A percentile compares a stretch with the other conserved stretches of the same genome.
phyloP scores from a whole-genome alignment of 2,113 vertebrate genomes.

The Morone chrysops region DNA sequence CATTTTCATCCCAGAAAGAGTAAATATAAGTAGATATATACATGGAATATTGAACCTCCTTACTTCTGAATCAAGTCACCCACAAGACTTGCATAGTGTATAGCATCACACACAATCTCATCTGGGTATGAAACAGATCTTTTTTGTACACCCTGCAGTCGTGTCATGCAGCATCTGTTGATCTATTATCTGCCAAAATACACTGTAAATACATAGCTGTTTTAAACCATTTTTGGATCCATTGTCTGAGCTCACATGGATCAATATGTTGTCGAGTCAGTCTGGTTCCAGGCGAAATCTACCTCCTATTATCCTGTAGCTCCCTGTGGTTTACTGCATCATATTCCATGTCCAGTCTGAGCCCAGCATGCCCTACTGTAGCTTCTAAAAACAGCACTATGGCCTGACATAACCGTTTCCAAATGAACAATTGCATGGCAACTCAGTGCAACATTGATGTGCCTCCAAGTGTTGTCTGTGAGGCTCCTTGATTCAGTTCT shows the following conservation, averaged over 20 bases:
- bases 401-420: constrained; percentile 68
- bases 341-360: constrained; percentile 52
- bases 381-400: constrained; percentile 70
- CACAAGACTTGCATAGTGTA: background rate
- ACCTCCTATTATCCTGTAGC: constrained; percentile 39
- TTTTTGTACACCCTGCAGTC: background rate
- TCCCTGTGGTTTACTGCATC: constrained; percentile 54
- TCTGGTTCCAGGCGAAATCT: constrained; percentile 51
- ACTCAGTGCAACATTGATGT: constrained; percentile 62
- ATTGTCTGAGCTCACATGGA: constrained; percentile 53
- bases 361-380: constrained; percentile 32
- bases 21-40: constrained; percentile 17
- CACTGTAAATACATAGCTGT: constrained; percentile 33
- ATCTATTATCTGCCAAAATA: constrained; percentile 16
- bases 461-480: constrained; percentile 60
- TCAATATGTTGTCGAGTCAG: constrained; percentile 68
- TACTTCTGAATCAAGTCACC: constrained; percentile 17
- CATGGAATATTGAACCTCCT: background rate
- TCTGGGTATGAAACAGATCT: constrained; percentile 11
- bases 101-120: constrained; percentile 12
- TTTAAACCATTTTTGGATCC: constrained; percentile 43
- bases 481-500: constrained; percentile 50
- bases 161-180: background rate
- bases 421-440: constrained; percentile 67
- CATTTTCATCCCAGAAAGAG: constrained; percentile 23